Conservation (phyloP, 2,797 vertebrate genomes). For the Momotus momota region DNA sequence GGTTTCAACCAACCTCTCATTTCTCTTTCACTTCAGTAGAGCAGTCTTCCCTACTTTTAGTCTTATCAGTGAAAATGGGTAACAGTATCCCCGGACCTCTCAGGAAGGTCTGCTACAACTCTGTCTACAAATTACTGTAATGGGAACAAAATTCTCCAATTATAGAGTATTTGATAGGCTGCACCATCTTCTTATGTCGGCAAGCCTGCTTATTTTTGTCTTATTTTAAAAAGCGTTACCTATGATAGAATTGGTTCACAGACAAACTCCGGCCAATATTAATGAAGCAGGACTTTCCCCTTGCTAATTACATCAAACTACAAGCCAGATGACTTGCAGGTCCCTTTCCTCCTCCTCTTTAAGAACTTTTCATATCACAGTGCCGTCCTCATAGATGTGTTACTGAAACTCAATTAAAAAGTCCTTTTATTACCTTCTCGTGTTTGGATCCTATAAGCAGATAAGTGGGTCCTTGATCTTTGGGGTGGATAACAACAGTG, state of each 20-base stretch:
- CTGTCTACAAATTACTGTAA: not conserved
- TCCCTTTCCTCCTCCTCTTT: not conserved
- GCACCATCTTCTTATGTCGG: not conserved
- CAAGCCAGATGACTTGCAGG: not conserved
- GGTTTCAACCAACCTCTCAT: not conserved
- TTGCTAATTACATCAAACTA: not conserved
- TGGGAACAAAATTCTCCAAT: not conserved
- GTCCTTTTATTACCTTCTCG: conserved; percentile 86
- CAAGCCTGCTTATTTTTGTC: not conserved
- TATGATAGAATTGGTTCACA: not conserved
- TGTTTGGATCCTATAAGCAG: conserved; percentile 91
- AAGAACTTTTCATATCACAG: not conserved
- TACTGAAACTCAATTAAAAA: not conserved
- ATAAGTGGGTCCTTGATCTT: conserved; percentile 91
- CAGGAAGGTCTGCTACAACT: not conserved
- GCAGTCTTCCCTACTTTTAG: not conserved
- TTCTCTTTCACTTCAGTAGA: not conserved
- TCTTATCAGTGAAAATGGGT: not conserved
- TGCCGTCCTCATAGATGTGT: not conserved
- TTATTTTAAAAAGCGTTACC: not conserved
- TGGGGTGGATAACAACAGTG: conserved; percentile 89
- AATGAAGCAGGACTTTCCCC: not conserved
- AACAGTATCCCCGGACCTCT: not conserved
- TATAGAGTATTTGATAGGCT: not conserved
- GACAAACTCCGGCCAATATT: not conserved